A percentile compares a stretch with the other conserved stretches of the same genome.
Evolutionary conservation across 2,888 invertebrate genomes (phyloP).

Genomic region (Toxonevra muliebris): DNA sequence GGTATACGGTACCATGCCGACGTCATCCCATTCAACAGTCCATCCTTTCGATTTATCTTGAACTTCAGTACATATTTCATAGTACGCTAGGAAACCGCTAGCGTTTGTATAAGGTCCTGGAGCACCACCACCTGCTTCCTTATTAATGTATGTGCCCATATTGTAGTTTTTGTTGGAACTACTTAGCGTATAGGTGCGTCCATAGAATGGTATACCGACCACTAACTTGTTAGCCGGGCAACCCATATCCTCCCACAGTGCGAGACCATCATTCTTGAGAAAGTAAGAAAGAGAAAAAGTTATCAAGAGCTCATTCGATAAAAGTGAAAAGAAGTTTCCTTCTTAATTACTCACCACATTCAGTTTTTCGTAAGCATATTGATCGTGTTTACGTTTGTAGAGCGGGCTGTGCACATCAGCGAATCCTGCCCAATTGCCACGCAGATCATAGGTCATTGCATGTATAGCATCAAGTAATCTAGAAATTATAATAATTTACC

Average conservation of each 20-base stretch:
- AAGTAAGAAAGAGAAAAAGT: conserved; percentile 12
- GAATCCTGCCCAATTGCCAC: conserved; percentile 91
- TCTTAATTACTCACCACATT: conserved; percentile 90
- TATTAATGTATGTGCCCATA: conserved; percentile 87
- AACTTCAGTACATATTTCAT: conserved; percentile 84
- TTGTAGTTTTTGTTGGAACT: conserved; percentile 84
- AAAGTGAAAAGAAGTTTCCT: conserved; percentile 19
- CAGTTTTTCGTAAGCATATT: conserved; percentile 87
- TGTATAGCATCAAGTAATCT: conserved; percentile 83
- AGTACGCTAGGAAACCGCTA: conserved; percentile 86
- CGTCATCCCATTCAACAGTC: conserved; percentile 85
- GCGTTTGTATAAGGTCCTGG: conserved; percentile 88
- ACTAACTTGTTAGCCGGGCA: conserved; percentile 87
- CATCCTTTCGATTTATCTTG: conserved; percentile 76
- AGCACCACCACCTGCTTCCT: conserved; percentile 87
- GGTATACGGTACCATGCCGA: conserved; percentile 84
- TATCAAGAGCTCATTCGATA: no score
- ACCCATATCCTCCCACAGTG: conserved; percentile 89
- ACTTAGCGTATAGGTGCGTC: conserved; percentile 84
- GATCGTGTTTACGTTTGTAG: conserved; percentile 85
- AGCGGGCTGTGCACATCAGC: conserved; percentile 90
- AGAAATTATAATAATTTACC: conserved; percentile 39
- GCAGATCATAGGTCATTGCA: conserved; percentile 86
- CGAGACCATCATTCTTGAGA: conserved; percentile 82
- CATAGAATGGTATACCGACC: conserved; percentile 90